Conservation (phyloP, 2,797 vertebrate species). For the Labeo calbasu region DNA sequence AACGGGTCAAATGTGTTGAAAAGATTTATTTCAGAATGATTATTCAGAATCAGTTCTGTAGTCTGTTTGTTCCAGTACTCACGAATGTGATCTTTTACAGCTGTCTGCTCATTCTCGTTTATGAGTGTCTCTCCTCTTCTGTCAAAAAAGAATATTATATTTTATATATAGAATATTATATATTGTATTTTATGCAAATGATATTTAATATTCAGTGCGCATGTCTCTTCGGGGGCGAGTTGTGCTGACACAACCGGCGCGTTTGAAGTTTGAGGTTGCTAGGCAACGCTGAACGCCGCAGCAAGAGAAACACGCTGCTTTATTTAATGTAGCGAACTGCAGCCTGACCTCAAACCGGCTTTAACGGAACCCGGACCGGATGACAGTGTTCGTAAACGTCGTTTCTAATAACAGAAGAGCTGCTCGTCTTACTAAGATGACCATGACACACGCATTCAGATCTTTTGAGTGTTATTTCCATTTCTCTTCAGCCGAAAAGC, state of each 20-base stretch:
- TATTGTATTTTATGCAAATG: background rate
- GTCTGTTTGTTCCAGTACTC: no score
- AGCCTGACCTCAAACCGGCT: background rate
- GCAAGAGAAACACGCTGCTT: slow-evolving; percentile 39
- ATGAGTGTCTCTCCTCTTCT: no score
- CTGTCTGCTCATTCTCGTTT: no score
- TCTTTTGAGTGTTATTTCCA: background rate
- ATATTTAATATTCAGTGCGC: background rate
- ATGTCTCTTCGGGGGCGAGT: background rate
- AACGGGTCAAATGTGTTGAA: no score
- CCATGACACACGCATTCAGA: background rate
- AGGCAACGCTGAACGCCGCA: slow-evolving; percentile 67
- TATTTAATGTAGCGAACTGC: slow-evolving; percentile 9
- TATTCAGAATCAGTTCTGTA: no score
- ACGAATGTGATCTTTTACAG: no score
- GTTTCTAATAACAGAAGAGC: slow-evolving; percentile 4
- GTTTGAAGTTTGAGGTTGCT: slow-evolving; percentile 69
- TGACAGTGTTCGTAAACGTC: background rate
- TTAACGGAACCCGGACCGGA: slow-evolving; percentile 15
- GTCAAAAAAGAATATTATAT: no score
- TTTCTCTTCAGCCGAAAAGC: background rate
- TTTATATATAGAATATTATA: no score
- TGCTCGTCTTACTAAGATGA: background rate
- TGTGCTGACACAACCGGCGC: background rate
- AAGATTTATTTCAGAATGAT: no score